Evolutionary conservation across 1,140 invertebrate genomes (phyloP), one percentile per base, ranked within the genome.

Genomic region (Anastatus disparis): DNA sequence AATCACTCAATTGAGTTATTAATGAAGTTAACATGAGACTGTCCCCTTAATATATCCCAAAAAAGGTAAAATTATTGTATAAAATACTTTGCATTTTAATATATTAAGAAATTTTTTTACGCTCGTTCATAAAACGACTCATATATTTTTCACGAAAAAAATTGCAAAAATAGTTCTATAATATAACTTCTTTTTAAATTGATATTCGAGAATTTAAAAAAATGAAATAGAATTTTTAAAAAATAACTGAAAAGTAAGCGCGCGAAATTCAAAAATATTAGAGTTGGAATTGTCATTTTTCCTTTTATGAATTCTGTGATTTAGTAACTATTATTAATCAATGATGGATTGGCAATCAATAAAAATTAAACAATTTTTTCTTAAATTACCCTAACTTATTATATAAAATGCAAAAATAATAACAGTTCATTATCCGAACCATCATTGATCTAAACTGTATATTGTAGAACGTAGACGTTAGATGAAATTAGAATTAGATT

Each of bases 21-120:
- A 22, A 38, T n/a, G n/a, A n/a, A n/a, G n/a, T n/a, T n/a, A n/a
- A n/a, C n/a, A n/a, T n/a, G n/a, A 58, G 38, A 67, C 64, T 68
- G 65, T 68, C 65, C 55, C 44, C 65, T 68, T 68, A 68, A 48
- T 50, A n/a, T n/a, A n/a, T n/a, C n/a, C n/a, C n/a, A n/a, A n/a
- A n/a, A n/a, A n/a, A n/a, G n/a, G n/a, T n/a, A n/a, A n/a, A n/a
- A n/a, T n/a, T n/a, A n/a, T 48, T 38, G 31, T 50, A 13, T 31
- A 53, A 40, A 53, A 15, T 8, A 31, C 2, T 44, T 55, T 17
- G 15, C n/a, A 56, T 58, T 56, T 46, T 38, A 24, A 44, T 46
- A 56, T 59, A 31, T n/a, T 42, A 42, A 61, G n/a, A 61, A 7
- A 3, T 56, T 67, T n/a, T 46, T 31, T 40, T 29, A 53, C 46